These are phyloP conservation scores for Osmerus eperlanus DNA, from an alignment of 2,113 vertebrate species.

Conservation along the genomic window DNA sequence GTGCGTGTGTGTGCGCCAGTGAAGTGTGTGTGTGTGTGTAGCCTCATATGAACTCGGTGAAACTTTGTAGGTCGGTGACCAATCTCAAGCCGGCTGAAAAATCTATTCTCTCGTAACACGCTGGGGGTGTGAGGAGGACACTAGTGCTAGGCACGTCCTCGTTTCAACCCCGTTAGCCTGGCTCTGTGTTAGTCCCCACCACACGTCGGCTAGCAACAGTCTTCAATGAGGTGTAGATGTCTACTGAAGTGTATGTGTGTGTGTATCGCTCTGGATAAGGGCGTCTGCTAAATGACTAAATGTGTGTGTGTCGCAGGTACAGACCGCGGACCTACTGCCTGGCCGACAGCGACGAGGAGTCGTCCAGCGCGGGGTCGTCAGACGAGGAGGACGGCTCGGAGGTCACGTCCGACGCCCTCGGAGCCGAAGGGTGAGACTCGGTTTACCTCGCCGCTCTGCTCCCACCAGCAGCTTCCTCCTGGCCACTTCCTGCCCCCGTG, in stretches of 20 bases:
- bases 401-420: constrained; percentile 73
- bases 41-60: too few relatives aligned
- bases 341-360: constrained; percentile 97
- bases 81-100: too few relatives aligned
- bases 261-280: constrained; percentile 3
- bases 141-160: too few relatives aligned
- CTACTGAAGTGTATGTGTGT: neutral
- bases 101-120: too few relatives aligned
- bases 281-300: too few relatives aligned
- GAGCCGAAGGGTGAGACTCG: constrained; percentile 83
- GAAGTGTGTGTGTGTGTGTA: neutral
- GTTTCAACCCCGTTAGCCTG: too few relatives aligned
- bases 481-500: too few relatives aligned
- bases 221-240: neutral
- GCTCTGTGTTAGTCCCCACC: too few relatives aligned
- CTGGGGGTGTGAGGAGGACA: too few relatives aligned
- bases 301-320: constrained; percentile 47
- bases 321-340: constrained; percentile 91
- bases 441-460: neutral
- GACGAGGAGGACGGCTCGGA: constrained; percentile 92
- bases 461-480: too few relatives aligned
- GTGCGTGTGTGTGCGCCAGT: neutral
- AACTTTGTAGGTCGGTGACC: too few relatives aligned
- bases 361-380: constrained; percentile 94
- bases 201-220: too few relatives aligned